Evolutionary conservation across 2,888 invertebrate genomes (phyloP).

Genomic region (Carterocephalus palaemon): DNA sequence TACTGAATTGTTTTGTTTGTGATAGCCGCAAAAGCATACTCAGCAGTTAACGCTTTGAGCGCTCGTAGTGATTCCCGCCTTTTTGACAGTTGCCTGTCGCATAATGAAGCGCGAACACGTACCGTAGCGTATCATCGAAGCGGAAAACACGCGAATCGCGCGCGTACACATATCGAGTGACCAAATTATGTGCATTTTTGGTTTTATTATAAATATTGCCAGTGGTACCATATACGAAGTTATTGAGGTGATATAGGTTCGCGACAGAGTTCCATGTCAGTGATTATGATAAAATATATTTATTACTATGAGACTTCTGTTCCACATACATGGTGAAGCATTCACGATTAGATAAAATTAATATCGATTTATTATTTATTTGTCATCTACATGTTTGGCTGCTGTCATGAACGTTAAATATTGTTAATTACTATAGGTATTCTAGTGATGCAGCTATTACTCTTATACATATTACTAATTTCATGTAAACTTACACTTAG

Average conservation of each 20-base stretch:
- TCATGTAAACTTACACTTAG: no score
- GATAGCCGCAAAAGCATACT: constrained; percentile 25
- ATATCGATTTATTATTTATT: constrained; percentile 30
- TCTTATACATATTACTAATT: no score
- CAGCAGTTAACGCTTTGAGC: constrained; percentile 11
- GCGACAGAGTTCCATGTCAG: constrained; percentile 27
- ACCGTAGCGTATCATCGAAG: constrained; percentile 23
- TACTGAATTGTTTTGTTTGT: neutral
- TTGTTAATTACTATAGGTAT: no score
- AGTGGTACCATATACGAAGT: no score
- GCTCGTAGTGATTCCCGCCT: constrained; percentile 43
- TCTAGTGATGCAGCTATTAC: no score
- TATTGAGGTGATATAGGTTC: neutral
- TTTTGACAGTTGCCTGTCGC: constrained; percentile 49
- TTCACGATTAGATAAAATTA: constrained; percentile 33
- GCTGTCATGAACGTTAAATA: no score
- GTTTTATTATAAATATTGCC: constrained; percentile 5
- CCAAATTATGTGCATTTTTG: no score
- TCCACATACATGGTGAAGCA: constrained; percentile 16
- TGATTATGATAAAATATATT: constrained; percentile 33
- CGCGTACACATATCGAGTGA: no score
- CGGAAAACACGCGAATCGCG: constrained; percentile 34
- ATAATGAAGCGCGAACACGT: constrained; percentile 29
- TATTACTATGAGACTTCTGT: constrained; percentile 21
- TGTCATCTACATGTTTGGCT: no score